These are phyloP conservation scores for Limenitis camilla DNA, from an alignment of 2,888 invertebrate species.

Conservation along the genomic window DNA sequence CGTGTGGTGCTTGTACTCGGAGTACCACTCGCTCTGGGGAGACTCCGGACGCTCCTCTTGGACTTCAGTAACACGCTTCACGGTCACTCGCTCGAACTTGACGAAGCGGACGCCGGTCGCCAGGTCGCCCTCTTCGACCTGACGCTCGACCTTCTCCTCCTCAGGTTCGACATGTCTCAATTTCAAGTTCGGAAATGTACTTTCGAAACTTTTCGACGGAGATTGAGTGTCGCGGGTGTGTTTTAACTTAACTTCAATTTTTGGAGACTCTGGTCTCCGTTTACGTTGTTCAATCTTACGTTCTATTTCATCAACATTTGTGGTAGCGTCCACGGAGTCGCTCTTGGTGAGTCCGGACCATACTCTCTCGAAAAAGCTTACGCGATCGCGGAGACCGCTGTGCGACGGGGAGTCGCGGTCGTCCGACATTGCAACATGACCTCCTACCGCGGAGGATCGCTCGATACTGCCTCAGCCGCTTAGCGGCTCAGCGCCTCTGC, in stretches of 20 bases:
- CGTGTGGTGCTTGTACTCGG: slow-evolving; percentile 66
- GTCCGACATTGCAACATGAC: slow-evolving; percentile 71
- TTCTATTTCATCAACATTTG: slow-evolving; percentile 77
- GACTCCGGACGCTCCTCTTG: slow-evolving; percentile 58
- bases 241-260: slow-evolving; percentile 77
- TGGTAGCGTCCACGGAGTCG: slow-evolving; percentile 57
- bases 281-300: slow-evolving; percentile 74
- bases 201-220: slow-evolving; percentile 59
- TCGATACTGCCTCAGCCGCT: slow-evolving; percentile 53
- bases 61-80: slow-evolving; percentile 74
- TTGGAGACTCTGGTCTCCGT: slow-evolving; percentile 70
- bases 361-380: slow-evolving; percentile 86
- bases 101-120: slow-evolving; percentile 78
- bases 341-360: slow-evolving; percentile 76
- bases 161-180: slow-evolving; percentile 62
- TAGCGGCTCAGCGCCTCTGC: slow-evolving; percentile 23
- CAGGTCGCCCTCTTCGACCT: slow-evolving; percentile 79
- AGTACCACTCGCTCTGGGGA: slow-evolving; percentile 65
- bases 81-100: slow-evolving; percentile 81
- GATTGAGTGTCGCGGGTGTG: slow-evolving; percentile 70
- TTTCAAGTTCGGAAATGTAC: slow-evolving; percentile 58
- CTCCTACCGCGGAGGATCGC: slow-evolving; percentile 63
- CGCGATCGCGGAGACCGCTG: slow-evolving; percentile 79
- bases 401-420: slow-evolving; percentile 70
- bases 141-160: slow-evolving; percentile 49